Conservation (phyloP, 1,140 invertebrate genomes). For the Eupristina koningsbergeri region DNA sequence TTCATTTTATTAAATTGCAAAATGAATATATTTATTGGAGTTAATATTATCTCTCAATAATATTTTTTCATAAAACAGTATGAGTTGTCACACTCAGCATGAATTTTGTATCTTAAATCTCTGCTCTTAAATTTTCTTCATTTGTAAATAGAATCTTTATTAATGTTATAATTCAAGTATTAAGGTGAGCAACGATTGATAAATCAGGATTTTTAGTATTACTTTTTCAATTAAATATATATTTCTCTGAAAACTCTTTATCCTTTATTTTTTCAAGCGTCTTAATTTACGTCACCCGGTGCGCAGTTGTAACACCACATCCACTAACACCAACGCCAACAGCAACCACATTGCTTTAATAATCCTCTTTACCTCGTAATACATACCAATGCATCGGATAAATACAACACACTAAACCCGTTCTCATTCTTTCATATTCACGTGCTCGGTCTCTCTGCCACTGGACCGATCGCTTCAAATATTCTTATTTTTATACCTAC, state of each 20-base stretch:
- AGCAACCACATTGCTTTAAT: constrained; percentile 54
- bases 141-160: too few species aligned
- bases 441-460: background rate
- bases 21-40: background rate
- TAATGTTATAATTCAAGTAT: too few species aligned
- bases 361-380: constrained; percentile 59
- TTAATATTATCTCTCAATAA: background rate
- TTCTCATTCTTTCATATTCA: constrained; percentile 39
- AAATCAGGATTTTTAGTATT: background rate
- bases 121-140: background rate
- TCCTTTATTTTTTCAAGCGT: background rate
- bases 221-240: background rate
- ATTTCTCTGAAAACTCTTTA: background rate
- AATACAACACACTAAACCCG: constrained; percentile 53
- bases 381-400: constrained; percentile 59
- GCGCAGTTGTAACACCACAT: constrained; percentile 37
- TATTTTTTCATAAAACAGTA: background rate
- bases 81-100: background rate
- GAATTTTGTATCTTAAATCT: background rate
- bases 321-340: too few species aligned
- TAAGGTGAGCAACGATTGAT: too few species aligned
- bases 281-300: constrained; percentile 37
- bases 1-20: background rate
- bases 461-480: background rate
- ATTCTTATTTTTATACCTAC: background rate